Conservation (phyloP, 1,140 invertebrate genomes). For the Leguminivora glycinivorella region DNA sequence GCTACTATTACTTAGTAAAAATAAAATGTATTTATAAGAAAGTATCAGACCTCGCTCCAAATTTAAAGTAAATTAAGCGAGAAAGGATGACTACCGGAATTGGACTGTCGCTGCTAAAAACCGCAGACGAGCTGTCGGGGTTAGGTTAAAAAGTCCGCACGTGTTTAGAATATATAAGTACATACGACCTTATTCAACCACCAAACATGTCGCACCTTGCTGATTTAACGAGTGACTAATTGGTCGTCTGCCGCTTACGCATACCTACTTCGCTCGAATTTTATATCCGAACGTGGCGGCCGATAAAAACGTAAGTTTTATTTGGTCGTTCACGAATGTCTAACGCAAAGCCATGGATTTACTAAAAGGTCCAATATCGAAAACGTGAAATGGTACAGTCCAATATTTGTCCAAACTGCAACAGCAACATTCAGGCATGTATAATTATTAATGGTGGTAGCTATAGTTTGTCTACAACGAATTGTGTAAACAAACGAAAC, state of each 20-base stretch:
- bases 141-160: neutral
- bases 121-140: neutral
- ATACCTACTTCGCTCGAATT: neutral
- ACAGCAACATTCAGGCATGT: neutral
- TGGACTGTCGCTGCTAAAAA: neutral
- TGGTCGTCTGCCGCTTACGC: slow-evolving; percentile 5
- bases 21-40: neutral
- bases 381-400: neutral
- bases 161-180: neutral
- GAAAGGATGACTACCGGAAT: slow-evolving; percentile 33
- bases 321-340: neutral
- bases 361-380: neutral
- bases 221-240: slow-evolving; percentile 12
- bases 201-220: neutral
- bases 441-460: no score
- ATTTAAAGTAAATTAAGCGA: slow-evolving; percentile 47
- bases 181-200: neutral
- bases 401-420: neutral
- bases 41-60: slow-evolving; percentile 38
- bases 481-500: no score
- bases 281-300: neutral
- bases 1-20: neutral
- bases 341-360: neutral
- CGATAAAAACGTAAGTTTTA: slow-evolving; percentile 8
- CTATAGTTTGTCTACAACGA: no score